Percentiles rank a stretch among this genome's conserved stretches.
These are phyloP conservation scores for Enteromius anoplus DNA, from an alignment of 2,797 vertebrate genomes.

Conservation along the genomic window DNA sequence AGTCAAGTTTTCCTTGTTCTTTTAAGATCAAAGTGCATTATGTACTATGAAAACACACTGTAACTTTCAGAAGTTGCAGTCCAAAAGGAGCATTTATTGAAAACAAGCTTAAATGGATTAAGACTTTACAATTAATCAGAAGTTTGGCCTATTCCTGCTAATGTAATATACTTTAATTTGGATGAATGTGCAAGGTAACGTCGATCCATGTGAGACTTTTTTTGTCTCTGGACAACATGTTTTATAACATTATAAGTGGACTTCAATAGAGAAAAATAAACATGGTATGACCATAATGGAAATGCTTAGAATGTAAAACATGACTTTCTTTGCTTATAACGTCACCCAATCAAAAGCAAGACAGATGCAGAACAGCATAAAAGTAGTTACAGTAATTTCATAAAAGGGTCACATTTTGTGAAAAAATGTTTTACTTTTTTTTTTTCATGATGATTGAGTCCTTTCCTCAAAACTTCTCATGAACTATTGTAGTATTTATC, in stretches of 20 bases:
- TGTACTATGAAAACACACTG: not conserved
- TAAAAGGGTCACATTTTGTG: too few relatives aligned
- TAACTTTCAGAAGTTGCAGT: not conserved
- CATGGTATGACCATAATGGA: not conserved
- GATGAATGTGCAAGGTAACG: not conserved
- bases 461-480: not conserved
- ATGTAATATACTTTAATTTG: not conserved
- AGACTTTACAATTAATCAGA: not conserved
- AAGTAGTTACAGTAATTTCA: not conserved
- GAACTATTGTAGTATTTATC: not conserved
- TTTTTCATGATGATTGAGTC: not conserved
- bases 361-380: too few relatives aligned
- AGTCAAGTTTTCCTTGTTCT: conserved; percentile 7
- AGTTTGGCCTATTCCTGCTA: not conserved
- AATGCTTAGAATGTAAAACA: not conserved
- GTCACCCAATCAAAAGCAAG: not conserved
- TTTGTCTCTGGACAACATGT: not conserved
- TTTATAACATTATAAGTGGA: not conserved
- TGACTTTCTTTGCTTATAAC: not conserved
- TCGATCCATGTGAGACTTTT: not conserved
- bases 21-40: not conserved
- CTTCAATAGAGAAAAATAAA: not conserved
- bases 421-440: not conserved
- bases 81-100: not conserved
- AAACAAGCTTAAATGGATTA: not conserved